phyloP scores from a whole-genome alignment of 1,140 invertebrate species.

The Sarcophaga bullata region DNA sequence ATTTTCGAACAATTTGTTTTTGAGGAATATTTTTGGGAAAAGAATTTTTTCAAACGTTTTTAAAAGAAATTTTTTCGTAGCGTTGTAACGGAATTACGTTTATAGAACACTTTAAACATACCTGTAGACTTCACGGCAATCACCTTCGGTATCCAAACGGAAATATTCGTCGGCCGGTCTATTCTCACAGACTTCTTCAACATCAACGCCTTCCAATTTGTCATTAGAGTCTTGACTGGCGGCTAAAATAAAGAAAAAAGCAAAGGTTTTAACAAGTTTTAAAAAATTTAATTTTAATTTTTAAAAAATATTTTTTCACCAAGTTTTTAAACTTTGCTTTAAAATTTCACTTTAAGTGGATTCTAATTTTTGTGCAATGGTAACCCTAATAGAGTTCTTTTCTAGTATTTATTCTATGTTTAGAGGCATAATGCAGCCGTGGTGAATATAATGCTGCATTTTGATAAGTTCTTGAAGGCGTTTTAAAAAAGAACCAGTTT shows the following conservation, averaged over 20 bases:
- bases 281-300: background rate
- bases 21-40: no score
- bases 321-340: background rate
- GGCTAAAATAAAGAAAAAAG: slow-evolving; percentile 53
- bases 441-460: no score
- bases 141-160: slow-evolving; percentile 82
- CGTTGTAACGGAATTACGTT: no score
- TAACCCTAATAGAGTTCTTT: no score
- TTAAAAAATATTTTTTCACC: background rate
- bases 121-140: slow-evolving; percentile 93
- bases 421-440: no score
- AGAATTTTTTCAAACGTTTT: no score
- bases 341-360: background rate
- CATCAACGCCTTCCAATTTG: slow-evolving; percentile 74
- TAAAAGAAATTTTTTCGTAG: no score
- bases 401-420: no score
- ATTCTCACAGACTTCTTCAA: slow-evolving; percentile 86
- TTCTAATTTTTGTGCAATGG: background rate
- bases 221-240: slow-evolving; percentile 74
- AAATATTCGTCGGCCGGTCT: slow-evolving; percentile 91
- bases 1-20: no score
- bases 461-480: no score
- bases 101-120: slow-evolving; percentile 64
- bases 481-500: no score
- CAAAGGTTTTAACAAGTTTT: background rate